Conservation (phyloP, 1,140 invertebrate species). For the Augochlora pura region DNA sequence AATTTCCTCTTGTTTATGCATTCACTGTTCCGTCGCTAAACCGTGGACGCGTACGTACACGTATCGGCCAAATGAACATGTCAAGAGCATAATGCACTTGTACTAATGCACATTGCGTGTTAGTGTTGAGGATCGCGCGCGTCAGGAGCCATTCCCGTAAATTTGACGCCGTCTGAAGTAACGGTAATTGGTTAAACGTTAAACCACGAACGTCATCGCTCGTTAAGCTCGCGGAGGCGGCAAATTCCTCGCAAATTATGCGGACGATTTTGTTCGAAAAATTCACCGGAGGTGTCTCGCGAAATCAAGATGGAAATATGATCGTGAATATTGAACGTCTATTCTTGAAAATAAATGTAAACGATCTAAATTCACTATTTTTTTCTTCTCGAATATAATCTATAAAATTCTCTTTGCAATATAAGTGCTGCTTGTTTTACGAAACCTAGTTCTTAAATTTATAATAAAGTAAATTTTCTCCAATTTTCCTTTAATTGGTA, state of each 20-base stretch:
- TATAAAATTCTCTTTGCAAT: too few species aligned
- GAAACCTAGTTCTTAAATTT: too few species aligned
- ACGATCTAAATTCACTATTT: too few species aligned
- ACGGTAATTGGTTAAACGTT: slow-evolving; percentile 7
- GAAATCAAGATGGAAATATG: too few species aligned
- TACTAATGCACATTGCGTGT: slow-evolving; percentile 53
- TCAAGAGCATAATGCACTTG: slow-evolving; percentile 61
- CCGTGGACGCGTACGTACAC: slow-evolving; percentile 29
- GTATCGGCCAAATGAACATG: slow-evolving; percentile 60
- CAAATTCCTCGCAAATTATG: neutral
- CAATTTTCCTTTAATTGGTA: too few species aligned
- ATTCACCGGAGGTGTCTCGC: neutral
- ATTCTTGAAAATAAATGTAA: too few species aligned
- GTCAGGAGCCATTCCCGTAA: slow-evolving; percentile 14
- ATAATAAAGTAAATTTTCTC: too few species aligned
- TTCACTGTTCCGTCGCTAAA: slow-evolving; percentile 39
- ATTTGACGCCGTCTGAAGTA: slow-evolving; percentile 5
- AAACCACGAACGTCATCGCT: neutral
- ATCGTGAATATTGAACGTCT: too few species aligned
- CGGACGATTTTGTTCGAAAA: neutral
- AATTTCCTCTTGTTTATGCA: slow-evolving; percentile 59
- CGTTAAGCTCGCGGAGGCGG: neutral
- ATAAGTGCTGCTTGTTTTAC: too few species aligned
- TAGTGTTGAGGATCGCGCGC: slow-evolving; percentile 25
- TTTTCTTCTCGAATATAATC: too few species aligned